Percentiles rank a stretch among this genome's conserved stretches.
Conservation (phyloP, 2,797 vertebrate species). For the Sandelia bainsii region DNA sequence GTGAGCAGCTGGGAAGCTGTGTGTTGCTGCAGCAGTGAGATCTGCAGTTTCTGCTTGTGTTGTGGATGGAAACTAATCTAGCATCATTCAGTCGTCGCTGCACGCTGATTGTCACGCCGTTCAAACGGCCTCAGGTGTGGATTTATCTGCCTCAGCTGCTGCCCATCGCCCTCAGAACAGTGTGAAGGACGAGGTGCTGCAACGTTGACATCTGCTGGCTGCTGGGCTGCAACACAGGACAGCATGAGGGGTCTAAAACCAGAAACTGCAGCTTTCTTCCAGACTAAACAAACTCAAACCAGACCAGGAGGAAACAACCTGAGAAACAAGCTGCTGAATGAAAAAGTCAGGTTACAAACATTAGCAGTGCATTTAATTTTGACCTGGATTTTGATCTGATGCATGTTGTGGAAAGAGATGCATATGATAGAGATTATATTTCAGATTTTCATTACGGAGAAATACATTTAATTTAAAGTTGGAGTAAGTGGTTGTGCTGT, state of each 20-base stretch:
- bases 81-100: background rate
- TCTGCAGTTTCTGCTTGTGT: background rate
- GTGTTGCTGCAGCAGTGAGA: background rate
- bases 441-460: too few relatives aligned
- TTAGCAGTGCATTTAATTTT: too few relatives aligned
- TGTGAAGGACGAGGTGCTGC: slow-evolving; percentile 38
- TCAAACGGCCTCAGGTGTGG: background rate
- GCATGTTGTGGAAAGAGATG: too few relatives aligned
- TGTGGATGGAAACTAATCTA: slow-evolving; percentile 5
- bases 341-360: too few relatives aligned
- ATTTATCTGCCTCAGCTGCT: background rate
- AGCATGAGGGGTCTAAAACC: background rate
- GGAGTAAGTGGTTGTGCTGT: too few relatives aligned
- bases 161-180: background rate
- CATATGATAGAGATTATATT: too few relatives aligned
- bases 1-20: background rate
- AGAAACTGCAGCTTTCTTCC: too few relatives aligned
- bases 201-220: slow-evolving; percentile 65
- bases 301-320: too few relatives aligned
- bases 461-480: too few relatives aligned
- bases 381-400: too few relatives aligned
- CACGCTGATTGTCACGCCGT: slow-evolving; percentile 2
- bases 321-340: too few relatives aligned
- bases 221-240: slow-evolving; percentile 35
- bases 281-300: too few relatives aligned